A percentile compares a stretch with the other conserved stretches of the same genome.
Conservation (phyloP, 2,113 vertebrate genomes). For the Scomber scombrus region DNA sequence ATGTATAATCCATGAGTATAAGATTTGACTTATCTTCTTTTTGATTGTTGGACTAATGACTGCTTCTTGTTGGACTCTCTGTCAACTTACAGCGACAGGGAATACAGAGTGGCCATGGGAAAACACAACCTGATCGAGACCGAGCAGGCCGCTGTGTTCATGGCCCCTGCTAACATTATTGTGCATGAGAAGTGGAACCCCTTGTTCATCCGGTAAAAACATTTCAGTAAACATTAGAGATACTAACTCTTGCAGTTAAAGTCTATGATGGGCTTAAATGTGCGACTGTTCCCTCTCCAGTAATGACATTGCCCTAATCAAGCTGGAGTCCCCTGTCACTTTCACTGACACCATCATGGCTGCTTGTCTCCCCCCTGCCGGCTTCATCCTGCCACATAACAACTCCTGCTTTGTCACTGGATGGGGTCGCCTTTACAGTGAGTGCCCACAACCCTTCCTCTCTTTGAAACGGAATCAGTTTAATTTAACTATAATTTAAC, state of each 20-base stretch:
- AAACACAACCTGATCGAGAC: slow-evolving; percentile 83
- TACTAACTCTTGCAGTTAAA: too few species aligned
- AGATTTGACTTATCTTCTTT: background rate
- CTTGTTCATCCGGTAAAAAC: slow-evolving; percentile 78
- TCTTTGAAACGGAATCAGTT: background rate
- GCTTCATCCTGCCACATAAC: slow-evolving; percentile 72
- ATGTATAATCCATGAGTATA: too few species aligned
- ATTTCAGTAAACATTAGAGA: background rate
- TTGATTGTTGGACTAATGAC: background rate
- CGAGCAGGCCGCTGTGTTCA: slow-evolving; percentile 75
- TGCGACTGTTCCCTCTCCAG: slow-evolving; percentile 69
- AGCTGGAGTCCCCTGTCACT: slow-evolving; percentile 80
- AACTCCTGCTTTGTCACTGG: slow-evolving; percentile 89
- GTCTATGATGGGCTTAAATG: background rate
- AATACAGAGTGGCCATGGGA: slow-evolving; percentile 87
- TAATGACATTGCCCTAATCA: slow-evolving; percentile 92
- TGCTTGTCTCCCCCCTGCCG: slow-evolving; percentile 85
- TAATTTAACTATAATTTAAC: background rate
- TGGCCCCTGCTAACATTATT: slow-evolving; percentile 79
- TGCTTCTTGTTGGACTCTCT: background rate
- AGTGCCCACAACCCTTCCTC: slow-evolving; percentile 57
- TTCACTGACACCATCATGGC: slow-evolving; percentile 82
- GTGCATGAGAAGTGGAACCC: slow-evolving; percentile 86
- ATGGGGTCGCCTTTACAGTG: slow-evolving; percentile 91
- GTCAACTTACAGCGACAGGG: slow-evolving; percentile 54